Evolutionary conservation across 2,888 invertebrate genomes (phyloP).

Genomic region (Yponomeuta sedellus): DNA sequence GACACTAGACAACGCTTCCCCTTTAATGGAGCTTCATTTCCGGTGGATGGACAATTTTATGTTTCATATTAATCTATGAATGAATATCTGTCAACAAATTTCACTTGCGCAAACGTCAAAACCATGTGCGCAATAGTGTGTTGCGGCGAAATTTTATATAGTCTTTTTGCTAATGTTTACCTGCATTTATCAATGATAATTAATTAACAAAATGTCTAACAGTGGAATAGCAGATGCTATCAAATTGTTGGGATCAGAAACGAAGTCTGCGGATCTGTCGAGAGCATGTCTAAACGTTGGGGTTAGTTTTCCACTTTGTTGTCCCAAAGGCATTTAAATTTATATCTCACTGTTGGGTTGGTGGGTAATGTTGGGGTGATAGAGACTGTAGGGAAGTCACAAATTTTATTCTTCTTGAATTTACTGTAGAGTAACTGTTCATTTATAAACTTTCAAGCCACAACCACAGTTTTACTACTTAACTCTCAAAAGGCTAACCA

Average conservation of each 20-base stretch:
- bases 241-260: constrained; percentile 25
- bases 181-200: constrained; percentile 16
- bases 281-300: constrained; percentile 36
- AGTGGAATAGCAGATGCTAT: constrained; percentile 31
- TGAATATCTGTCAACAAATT: not conserved
- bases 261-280: constrained; percentile 38
- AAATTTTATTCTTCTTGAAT: no score
- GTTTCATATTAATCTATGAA: not conserved
- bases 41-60: not conserved
- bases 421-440: no score
- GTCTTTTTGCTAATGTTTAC: not conserved
- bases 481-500: no score
- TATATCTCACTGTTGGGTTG: no score
- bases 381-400: no score
- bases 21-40: not conserved
- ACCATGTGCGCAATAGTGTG: constrained; percentile 30
- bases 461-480: no score
- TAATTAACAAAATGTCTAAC: constrained; percentile 33
- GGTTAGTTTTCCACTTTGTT: constrained; percentile 25
- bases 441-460: no score
- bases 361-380: no score
- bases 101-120: constrained; percentile 23
- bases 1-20: constrained; percentile 7
- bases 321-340: not conserved
- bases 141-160: constrained; percentile 24